phyloP scores from a whole-genome alignment of 2,888 invertebrate genomes.

The Agriopis aurantiaria region DNA sequence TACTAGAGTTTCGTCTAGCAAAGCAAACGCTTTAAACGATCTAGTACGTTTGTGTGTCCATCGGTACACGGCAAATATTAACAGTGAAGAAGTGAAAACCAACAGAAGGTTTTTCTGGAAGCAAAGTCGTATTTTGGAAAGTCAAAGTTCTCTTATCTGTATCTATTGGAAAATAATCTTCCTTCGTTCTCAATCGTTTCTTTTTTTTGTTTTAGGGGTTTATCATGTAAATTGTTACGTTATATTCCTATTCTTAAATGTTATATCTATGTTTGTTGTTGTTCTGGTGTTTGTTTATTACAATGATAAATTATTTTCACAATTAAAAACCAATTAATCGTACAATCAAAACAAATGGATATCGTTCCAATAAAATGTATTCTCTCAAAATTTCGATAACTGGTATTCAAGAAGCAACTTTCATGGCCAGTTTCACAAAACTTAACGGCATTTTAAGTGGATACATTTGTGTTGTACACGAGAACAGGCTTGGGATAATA shows the following conservation, averaged over 20 bases:
- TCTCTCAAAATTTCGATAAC: conserved; percentile 49
- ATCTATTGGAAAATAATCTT: no score
- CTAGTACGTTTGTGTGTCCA: conserved; percentile 38
- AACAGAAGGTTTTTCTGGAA: no score
- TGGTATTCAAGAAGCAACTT: conserved; percentile 48
- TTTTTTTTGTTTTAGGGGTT: no score
- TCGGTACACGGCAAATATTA: conserved; percentile 45
- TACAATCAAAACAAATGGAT: conserved; percentile 14
- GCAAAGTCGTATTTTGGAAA: no score
- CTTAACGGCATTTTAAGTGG: conserved; percentile 58
- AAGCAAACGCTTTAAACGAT: conserved; percentile 44
- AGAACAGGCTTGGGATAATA: conserved; percentile 50
- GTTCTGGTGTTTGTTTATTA: no score
- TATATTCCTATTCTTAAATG: no score
- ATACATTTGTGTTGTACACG: conserved; percentile 50
- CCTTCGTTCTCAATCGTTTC: no score
- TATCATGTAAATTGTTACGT: no score
- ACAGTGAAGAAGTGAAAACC: conserved; percentile 38
- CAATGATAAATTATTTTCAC: conserved; percentile 6
- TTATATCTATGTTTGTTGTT: no score
- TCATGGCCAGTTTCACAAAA: conserved; percentile 56
- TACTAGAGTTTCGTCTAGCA: conserved; percentile 28
- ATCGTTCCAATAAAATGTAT: conserved; percentile 46
- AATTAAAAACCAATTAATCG: conserved; percentile 21
- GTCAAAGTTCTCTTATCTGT: no score